Conservation (phyloP, 2,113 vertebrate genomes). For the Sinocyclocheilus anophthalmus region DNA sequence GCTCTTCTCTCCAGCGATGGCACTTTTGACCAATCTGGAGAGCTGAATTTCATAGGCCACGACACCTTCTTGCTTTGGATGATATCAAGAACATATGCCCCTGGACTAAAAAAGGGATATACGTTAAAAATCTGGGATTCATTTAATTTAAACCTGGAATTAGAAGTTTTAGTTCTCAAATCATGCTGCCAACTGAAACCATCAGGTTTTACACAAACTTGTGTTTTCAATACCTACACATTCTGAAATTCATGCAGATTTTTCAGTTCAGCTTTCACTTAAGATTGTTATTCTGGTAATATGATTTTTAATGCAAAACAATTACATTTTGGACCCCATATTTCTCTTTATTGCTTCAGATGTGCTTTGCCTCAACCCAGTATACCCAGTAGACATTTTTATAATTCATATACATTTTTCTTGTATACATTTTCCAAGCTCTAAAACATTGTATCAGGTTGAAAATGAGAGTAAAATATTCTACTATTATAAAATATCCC, state of each 20-base stretch:
- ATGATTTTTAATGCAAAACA: not conserved
- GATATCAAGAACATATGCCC: constrained; percentile 69
- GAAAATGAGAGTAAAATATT: not conserved
- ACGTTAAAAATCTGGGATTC: not conserved
- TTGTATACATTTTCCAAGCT: not conserved
- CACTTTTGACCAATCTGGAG: constrained; percentile 82
- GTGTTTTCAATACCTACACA: not conserved
- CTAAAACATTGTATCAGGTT: not conserved
- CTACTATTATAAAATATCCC: not conserved
- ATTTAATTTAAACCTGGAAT: not conserved
- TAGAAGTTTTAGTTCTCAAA: not conserved
- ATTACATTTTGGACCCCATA: not conserved
- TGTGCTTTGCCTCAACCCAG: not conserved
- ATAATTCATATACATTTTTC: not conserved
- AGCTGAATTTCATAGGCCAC: constrained; percentile 88
- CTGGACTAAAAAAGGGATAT: constrained; percentile 72
- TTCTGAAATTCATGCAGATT: not conserved
- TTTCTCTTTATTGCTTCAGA: not conserved
- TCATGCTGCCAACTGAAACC: not conserved
- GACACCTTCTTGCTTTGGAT: constrained; percentile 68
- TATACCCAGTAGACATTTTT: not conserved
- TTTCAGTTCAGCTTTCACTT: not conserved
- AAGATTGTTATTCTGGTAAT: not conserved
- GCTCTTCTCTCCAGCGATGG: constrained; percentile 71
- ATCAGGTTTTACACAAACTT: not conserved